phyloP scores from a whole-genome alignment of 2,797 vertebrate genomes.

The Garrulus glandarius region DNA sequence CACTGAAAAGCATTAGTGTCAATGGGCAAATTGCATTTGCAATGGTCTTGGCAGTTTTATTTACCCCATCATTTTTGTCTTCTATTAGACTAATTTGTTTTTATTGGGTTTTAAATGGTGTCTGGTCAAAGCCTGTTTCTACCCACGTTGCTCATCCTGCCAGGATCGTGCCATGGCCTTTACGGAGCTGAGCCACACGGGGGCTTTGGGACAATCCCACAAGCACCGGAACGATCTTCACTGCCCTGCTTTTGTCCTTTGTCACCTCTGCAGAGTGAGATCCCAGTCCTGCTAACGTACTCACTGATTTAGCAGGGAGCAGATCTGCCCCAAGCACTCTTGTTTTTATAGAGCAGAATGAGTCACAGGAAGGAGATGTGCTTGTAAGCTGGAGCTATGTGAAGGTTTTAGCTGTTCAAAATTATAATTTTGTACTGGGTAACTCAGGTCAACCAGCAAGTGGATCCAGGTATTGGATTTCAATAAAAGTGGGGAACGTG shows the following conservation, averaged over 20 bases:
- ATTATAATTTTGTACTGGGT: neutral
- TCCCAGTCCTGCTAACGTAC: neutral
- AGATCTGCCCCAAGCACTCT: neutral
- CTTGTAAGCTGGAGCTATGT: neutral
- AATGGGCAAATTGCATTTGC: neutral
- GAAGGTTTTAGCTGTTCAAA: neutral
- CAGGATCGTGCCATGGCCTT: rapidly evolving
- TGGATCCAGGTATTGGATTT: neutral
- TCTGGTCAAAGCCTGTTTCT: neutral
- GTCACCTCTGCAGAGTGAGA: neutral
- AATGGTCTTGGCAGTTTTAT: neutral
- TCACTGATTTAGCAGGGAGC: neutral
- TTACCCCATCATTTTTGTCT: neutral
- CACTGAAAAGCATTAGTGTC: neutral
- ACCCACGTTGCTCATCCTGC: rapidly evolving
- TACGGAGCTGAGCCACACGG: rapidly evolving
- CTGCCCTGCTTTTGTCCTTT: neutral
- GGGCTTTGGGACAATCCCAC: neutral
- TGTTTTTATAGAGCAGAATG: neutral
- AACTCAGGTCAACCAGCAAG: neutral
- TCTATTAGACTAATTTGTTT: neutral
- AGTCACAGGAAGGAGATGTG: neutral
- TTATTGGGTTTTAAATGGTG: neutral
- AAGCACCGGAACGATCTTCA: neutral
- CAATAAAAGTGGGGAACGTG: neutral